Evolutionary conservation across 2,797 vertebrate genomes (phyloP), one percentile per base, ranked within the genome.

Genomic region (Takifugu ocellatus): DNA sequence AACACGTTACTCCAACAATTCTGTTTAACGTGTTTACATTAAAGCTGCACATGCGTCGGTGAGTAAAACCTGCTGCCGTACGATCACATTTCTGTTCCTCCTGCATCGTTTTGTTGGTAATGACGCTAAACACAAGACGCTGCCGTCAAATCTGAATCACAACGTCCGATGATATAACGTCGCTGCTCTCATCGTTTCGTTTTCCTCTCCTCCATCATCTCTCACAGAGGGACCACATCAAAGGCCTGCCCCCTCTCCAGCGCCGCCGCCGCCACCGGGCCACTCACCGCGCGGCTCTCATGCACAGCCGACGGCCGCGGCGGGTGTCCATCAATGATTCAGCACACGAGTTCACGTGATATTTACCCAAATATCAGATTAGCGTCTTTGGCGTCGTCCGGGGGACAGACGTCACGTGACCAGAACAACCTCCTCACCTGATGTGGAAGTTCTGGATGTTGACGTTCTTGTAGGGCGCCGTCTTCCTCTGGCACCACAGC

Each of bases 371-470:
- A 29, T 5, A 29, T 29, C 33, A 33, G 9, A 33, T 11, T 7
- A 33, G 33, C 27, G 2, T 29, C 27, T 6, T 7, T 6, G 2
- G 2, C 3, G 2, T 7, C 27, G 8, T 29, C 27, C 27, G 27
- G 27, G 27, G 1, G 31, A 10, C 31, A 9, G 31, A 39, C 11
- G 36, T 39, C 36, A 39, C 5, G 12, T 39, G 36, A 39, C 36
- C 36, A 39, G 36, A 39, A 33, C 2, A 6, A 31, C 29, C 29
- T 29, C 27, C 66, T 71, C 68, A 98, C 96, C 97, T 99, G 89
- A 99, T 99, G 82, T 99, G 97, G 89, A 99, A 99, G 91, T 99
- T 99, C 71, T 99, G 97, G 84, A 99, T 98, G 91, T 99, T 99
- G 82, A 98, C 96, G 4, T 99, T 99, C 90, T 98, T 99, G 88